phyloP scores from a whole-genome alignment of 2,113 vertebrate genomes.

The Cranoglanis bouderius region DNA sequence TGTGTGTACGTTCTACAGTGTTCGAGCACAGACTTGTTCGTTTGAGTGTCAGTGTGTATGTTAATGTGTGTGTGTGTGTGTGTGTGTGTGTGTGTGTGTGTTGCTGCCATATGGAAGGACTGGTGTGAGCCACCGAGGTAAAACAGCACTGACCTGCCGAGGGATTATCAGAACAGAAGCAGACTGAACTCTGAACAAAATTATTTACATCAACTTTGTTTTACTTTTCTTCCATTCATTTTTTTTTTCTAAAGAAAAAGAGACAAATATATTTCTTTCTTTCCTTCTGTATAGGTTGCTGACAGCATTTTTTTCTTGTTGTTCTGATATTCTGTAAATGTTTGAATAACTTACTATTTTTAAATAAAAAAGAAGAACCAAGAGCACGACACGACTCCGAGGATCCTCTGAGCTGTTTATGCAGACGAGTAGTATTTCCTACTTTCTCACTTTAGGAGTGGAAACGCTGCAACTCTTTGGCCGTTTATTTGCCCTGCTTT shows the following conservation, averaged over 20 bases:
- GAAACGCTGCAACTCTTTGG: background rate
- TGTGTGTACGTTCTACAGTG: conserved; percentile 28
- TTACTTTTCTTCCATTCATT: conserved; percentile 1
- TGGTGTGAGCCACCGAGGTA: conserved; percentile 17
- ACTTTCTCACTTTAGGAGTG: background rate
- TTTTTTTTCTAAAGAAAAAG: conserved; percentile 42
- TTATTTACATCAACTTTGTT: conserved; percentile 41
- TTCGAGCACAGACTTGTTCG: conserved; percentile 34
- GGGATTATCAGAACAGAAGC: conserved; percentile 53
- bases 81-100: conserved; percentile 15
- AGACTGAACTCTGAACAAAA: conserved; percentile 57
- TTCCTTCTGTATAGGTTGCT: conserved; percentile 75
- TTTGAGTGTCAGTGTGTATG: conserved; percentile 20
- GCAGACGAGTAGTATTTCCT: background rate
- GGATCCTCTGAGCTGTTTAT: background rate
- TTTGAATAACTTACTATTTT: conserved; percentile 76
- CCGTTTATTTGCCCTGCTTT: background rate
- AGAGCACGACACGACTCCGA: background rate
- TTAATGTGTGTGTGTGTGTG: conserved; percentile 16
- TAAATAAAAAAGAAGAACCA: conserved; percentile 66
- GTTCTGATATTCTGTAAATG: conserved; percentile 78
- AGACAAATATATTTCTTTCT: conserved; percentile 58
- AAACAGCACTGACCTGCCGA: conserved; percentile 1
- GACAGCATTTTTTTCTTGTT: conserved; percentile 65
- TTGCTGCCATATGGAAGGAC: conserved; percentile 46